A percentile compares a stretch with the other conserved stretches of the same genome.
Evolutionary conservation across 2,113 vertebrate genomes (phyloP).

Genomic region (Lophochroa leadbeateri): DNA sequence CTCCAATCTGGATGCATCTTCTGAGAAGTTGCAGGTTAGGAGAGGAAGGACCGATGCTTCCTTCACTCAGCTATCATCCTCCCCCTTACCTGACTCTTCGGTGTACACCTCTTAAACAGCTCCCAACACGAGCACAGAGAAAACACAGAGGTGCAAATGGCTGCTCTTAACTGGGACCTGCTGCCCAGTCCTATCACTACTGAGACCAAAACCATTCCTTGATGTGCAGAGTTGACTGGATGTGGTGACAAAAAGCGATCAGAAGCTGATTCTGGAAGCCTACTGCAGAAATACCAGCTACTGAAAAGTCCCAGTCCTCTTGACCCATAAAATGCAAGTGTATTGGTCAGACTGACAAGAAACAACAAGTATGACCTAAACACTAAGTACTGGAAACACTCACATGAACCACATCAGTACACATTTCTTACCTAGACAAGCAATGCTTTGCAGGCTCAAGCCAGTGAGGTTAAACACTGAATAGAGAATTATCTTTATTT

Average conservation of each 20-base stretch:
- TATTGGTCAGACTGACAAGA: neutral
- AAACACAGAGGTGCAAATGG: neutral
- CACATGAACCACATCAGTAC: neutral
- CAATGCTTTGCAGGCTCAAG: neutral
- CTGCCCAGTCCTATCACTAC: neutral
- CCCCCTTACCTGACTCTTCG: neutral
- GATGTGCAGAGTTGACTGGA: neutral
- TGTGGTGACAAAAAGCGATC: neutral
- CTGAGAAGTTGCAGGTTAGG: neutral
- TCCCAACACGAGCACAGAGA: neutral
- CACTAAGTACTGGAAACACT: neutral
- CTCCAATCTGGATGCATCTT: neutral
- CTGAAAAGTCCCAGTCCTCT: neutral
- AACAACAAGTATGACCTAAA: accelerated
- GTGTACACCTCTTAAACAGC: neutral
- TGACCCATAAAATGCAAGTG: neutral
- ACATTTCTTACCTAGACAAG: neutral
- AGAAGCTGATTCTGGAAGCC: neutral
- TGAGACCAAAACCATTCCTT: neutral
- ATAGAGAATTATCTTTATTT: slow-evolving; percentile 14
- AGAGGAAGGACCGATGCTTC: neutral
- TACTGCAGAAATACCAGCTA: neutral
- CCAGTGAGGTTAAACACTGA: neutral
- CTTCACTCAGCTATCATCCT: neutral
- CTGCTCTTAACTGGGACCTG: neutral